A percentile compares a stretch with the other conserved stretches of the same genome.
Evolutionary conservation across 2,797 vertebrate genomes (phyloP).

Genomic region (Anomalospiza imberbis): DNA sequence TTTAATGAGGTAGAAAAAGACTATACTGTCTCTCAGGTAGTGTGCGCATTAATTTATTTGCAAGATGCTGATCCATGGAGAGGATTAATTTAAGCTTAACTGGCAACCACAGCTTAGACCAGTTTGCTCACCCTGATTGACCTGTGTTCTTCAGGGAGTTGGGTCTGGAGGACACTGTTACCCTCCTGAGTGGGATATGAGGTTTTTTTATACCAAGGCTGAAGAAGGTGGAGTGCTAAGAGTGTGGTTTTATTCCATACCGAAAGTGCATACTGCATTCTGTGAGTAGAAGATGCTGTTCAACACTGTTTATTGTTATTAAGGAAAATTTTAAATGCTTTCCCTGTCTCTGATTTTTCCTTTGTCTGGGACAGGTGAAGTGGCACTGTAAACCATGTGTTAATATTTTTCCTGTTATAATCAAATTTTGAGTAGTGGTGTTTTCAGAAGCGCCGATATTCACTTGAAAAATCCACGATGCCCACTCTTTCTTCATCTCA

Average conservation of each 20-base stretch:
- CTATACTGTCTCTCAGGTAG: background rate
- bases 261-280: background rate
- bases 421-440: background rate
- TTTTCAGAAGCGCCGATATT: background rate
- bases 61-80: background rate
- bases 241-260: background rate
- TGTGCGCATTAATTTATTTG: background rate
- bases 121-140: background rate
- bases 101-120: background rate
- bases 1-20: background rate
- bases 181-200: background rate
- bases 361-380: background rate
- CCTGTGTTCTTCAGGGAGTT: background rate
- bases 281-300: background rate
- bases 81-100: background rate
- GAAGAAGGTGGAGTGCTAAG: background rate
- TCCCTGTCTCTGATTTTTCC: background rate
- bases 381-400: background rate
- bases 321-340: background rate
- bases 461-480: background rate
- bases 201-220: accelerated
- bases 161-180: background rate
- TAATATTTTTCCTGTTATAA: background rate
- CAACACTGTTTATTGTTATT: background rate
- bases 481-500: background rate